Base-by-base conservation (phyloP, 2,888 invertebrate species). In the Acanthosepion pharaonis region DNA sequence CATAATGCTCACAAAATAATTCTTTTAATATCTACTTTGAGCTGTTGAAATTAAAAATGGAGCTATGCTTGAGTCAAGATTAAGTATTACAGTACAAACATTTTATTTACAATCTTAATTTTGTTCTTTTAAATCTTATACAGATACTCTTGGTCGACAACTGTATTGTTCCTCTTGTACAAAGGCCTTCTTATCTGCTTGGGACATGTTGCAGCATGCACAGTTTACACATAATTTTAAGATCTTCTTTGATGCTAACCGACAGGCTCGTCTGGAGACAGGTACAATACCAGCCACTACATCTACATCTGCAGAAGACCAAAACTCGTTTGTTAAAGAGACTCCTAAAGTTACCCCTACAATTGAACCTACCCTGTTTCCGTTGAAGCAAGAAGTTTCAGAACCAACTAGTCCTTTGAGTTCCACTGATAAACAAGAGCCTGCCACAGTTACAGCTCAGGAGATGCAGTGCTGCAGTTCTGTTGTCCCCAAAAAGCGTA, bases 401-500 rank as follows among this genome's bases (percentile, higher is more conserved):
- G 92, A 92, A 28, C 42, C 59, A 92, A 95, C 95, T 91, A 95
- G 95, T 94, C 95, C 96, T 15, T 97, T 96, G 95, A 96, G 96
- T 23, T 95, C 96, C 20, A 96, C 96, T 8, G 95, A 96, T 8
- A 96, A 96, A 95, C 97, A 96, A 20, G 96, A 96, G 6, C 96
- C 96, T 15, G 96, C 96, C 94, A 96, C 93, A n/a, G 93, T 78
- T 78, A 93, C n/a, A n/a, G 28, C 93, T 18, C 93, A 93, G 8
- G 93, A 93, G 53, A 53, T 93, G 93, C 93, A 93, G 25, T 93
- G 97, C 95, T 97, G 97, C 95, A 96, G 96, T 95, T 96, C 97
- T 11, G 96, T 97, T 15, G 95, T 97, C 48, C 97, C 97, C 5
- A 97, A 97, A 95, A 97, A 97, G 95, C 96, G 97, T 20, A 97